Evolutionary conservation across 1,140 invertebrate species (phyloP).

Genomic region (Orchestia grillus): DNA sequence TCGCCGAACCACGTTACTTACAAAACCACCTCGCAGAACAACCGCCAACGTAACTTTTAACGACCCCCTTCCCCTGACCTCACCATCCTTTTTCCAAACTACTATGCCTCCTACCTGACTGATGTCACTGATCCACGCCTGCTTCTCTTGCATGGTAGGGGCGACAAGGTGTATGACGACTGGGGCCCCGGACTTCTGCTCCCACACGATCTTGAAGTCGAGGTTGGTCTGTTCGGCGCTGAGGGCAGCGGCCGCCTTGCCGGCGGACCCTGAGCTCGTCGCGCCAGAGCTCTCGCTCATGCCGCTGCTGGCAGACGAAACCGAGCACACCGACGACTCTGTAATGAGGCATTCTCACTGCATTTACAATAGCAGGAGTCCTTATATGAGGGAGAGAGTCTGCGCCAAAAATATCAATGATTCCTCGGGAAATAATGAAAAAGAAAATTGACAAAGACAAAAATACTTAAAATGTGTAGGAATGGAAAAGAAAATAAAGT

Average conservation of each 20-base stretch:
- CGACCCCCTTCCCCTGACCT: neutral
- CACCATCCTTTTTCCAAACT: neutral
- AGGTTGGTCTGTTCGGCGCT: conserved; percentile 79
- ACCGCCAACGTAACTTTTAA: neutral
- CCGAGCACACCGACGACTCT: conserved; percentile 77
- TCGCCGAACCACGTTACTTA: neutral
- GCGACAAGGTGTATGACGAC: conserved; percentile 83
- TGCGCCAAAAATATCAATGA: neutral
- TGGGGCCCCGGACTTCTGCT: conserved; percentile 77
- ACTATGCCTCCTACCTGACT: conserved; percentile 75
- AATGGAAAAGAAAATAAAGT: neutral
- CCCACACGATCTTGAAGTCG: conserved; percentile 87
- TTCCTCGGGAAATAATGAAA: neutral
- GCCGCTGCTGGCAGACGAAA: conserved; percentile 76
- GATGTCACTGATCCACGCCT: conserved; percentile 94
- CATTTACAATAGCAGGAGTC: neutral
- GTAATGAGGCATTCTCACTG: conserved; percentile 34
- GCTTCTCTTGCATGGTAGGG: conserved; percentile 88
- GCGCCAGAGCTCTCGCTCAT: conserved; percentile 73
- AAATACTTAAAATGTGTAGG: neutral
- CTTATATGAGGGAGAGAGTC: neutral
- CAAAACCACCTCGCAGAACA: neutral
- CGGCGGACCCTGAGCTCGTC: conserved; percentile 69
- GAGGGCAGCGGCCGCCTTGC: conserved; percentile 61
- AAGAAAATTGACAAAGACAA: neutral